Base-by-base conservation (phyloP, 2,888 invertebrate genomes). In the Rhagonycha lutea region DNA sequence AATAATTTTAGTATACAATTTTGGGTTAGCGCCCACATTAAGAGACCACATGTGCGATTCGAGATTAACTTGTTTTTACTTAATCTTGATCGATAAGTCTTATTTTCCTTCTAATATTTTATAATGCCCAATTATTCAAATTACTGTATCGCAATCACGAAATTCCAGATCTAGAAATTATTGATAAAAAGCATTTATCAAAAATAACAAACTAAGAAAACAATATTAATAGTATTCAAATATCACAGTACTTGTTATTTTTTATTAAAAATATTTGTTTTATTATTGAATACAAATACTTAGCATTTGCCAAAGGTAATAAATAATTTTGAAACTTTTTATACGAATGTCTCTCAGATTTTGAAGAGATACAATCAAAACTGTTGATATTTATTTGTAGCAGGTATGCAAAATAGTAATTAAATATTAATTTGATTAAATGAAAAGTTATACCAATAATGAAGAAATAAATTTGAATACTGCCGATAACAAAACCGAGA, bases 241-340 rank as follows among this genome's bases (percentile, higher is more conserved):
- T 86, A 86, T 86, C 86, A 86, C 86, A 86, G 86, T 85, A 84
- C 84, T 82, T 69, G 69, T 72, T 75, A 81, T 74, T 71, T 75
- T 71, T 71, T 14, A 71, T 71, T 62, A 14, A 68, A 68, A 32
- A 68, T 9, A 29, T 32, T 29, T 11, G 32, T 47, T 26, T 24
- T 26, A 70, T 61, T 61, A 65, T 63, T 32, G 65, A 26, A 47
- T 71, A 71, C 47, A 18, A 32, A 62, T 24, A 65, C 65, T 65
- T 71, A 71, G 71, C 65, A 23, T 61, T 10, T 68, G 14, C n/a
- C 47, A 47, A 47, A 47, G n/a, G 47, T 67, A 67, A 67, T 67
- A 23, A 28, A 4, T 28, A 61, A 24, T 26, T 71, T 47, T 71
- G 7, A 23, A 28, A 65, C 32, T 61, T 61, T 47, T 47, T 47